Conservation (phyloP, 37 sponge, comb jelly and placozoan genomes). For the Hexactinellida sp. region DNA sequence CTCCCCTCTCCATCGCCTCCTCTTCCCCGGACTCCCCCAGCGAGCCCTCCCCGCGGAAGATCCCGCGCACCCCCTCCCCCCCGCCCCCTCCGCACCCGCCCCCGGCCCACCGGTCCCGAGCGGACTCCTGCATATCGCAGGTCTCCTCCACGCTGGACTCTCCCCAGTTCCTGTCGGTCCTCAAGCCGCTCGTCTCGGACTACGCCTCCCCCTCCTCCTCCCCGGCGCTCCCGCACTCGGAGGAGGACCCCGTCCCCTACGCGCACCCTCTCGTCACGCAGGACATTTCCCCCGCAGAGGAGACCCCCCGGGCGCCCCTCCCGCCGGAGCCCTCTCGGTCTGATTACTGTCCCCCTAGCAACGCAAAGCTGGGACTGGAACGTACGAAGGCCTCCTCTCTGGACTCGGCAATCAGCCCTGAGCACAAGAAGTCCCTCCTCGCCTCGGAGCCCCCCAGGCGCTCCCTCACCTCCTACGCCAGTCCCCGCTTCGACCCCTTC, state of each 20-base stretch:
- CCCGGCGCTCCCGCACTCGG: neutral
- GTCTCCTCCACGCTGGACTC: conserved; percentile 3
- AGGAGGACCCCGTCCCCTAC: neutral
- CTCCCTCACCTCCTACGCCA: neutral
- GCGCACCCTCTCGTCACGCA: neutral
- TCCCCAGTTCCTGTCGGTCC: neutral
- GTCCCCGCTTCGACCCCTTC: neutral
- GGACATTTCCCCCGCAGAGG: neutral
- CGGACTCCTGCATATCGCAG: neutral
- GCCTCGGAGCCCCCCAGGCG: neutral
- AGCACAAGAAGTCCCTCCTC: neutral
- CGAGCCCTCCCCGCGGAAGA: neutral
- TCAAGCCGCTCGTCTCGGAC: neutral
- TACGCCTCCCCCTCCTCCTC: neutral
- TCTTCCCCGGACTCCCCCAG: neutral
- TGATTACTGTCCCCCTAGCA: neutral
- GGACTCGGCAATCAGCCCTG: neutral
- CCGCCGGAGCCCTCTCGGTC: neutral
- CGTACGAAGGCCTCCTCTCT: neutral
- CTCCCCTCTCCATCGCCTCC: conserved; percentile 10
- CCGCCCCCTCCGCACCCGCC: neutral
- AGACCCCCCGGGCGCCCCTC: neutral
- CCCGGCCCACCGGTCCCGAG: neutral
- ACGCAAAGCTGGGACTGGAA: neutral
- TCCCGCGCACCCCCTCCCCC: neutral